Evolutionary conservation across 2,888 invertebrate species (phyloP).

Genomic region (Conistra vaccinii): DNA sequence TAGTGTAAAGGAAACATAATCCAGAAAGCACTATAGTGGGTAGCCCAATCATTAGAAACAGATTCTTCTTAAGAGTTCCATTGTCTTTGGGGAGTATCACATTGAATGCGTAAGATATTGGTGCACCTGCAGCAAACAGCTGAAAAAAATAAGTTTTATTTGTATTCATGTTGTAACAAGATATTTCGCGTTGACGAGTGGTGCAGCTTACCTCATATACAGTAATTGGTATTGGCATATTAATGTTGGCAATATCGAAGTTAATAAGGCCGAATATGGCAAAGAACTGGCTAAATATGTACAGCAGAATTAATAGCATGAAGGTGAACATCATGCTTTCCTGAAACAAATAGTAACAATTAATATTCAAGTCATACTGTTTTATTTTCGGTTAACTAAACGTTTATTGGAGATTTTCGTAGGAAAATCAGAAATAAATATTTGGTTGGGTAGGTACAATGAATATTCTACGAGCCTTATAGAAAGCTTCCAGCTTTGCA

Average conservation of each 20-base stretch:
- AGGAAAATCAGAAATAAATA: not conserved
- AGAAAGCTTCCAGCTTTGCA: not conserved
- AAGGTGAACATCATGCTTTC: slow-evolving; percentile 89
- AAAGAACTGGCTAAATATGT: slow-evolving; percentile 88
- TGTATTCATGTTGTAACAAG: not conserved
- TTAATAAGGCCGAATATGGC: slow-evolving; percentile 87
- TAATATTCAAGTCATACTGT: not conserved
- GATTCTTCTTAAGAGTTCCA: slow-evolving; percentile 79
- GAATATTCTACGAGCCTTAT: not conserved
- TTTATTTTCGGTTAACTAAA: not conserved
- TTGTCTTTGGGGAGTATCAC: slow-evolving; percentile 80
- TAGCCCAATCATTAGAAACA: slow-evolving; percentile 81
- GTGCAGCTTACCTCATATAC: slow-evolving; percentile 82
- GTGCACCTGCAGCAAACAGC: slow-evolving; percentile 87
- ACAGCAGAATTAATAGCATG: slow-evolving; percentile 83
- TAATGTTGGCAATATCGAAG: slow-evolving; percentile 86
- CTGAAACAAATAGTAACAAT: slow-evolving; percentile 73
- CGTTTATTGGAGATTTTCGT: not conserved
- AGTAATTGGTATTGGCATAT: slow-evolving; percentile 86
- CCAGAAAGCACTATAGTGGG: slow-evolving; percentile 82
- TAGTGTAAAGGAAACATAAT: slow-evolving; percentile 86
- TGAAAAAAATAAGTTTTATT: slow-evolving; percentile 56
- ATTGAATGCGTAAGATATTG: slow-evolving; percentile 86
- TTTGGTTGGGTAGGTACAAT: not conserved
- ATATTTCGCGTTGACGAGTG: not conserved